Evolutionary conservation across 2,888 invertebrate genomes (phyloP).

Genomic region (Rotaria sp.): DNA sequence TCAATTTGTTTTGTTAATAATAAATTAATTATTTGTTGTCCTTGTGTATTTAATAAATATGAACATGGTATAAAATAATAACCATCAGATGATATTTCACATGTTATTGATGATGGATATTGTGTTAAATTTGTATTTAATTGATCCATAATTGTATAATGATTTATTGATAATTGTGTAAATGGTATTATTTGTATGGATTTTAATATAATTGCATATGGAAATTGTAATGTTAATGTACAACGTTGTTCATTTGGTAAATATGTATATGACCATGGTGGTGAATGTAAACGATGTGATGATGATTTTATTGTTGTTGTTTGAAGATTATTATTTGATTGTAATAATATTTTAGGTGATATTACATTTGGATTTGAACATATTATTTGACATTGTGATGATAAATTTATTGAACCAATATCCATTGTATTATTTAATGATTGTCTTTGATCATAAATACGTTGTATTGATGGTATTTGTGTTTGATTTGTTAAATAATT

Average conservation of each 20-base stretch:
- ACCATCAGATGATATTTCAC: conserved; percentile 3
- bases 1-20: conserved; percentile 17
- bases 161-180: conserved; percentile 51
- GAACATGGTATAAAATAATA: conserved; percentile 20
- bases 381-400: conserved; percentile 6
- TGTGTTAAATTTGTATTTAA: conserved; percentile 5
- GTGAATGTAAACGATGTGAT: conserved; percentile 74
- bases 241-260: conserved; percentile 78
- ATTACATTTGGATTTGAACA: conserved; percentile 9
- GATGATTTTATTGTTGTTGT: conserved; percentile 63
- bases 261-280: conserved; percentile 92
- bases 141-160: background rate
- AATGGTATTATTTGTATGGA: conserved; percentile 82
- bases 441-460: conserved; percentile 10
- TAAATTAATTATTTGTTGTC: background rate
- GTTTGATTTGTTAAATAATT: background rate
- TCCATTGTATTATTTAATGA: background rate
- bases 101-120: conserved; percentile 14
- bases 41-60: background rate
- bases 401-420: background rate
- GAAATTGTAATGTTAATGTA: conserved; percentile 75
- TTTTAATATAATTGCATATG: conserved; percentile 76
- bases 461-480: background rate
- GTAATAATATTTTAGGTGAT: background rate
- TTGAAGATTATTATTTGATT: background rate